A percentile compares a stretch with the other conserved stretches of the same genome.
Conservation (phyloP, 2,113 vertebrate genomes). For the Thymallus thymallus region DNA sequence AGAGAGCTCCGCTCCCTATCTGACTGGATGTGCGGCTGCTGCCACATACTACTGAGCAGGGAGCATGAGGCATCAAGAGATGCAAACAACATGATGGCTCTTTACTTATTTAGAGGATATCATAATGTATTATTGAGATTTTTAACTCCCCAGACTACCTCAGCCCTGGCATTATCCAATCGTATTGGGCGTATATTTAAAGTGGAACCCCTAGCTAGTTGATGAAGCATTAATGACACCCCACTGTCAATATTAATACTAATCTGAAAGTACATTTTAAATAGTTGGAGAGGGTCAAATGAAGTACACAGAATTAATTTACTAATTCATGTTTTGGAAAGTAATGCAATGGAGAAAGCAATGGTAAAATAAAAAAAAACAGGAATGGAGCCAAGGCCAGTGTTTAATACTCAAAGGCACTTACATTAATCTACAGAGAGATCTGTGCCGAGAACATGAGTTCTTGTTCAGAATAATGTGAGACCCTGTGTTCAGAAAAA, state of each 20-base stretch:
- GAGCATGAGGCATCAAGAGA: slow-evolving; percentile 1
- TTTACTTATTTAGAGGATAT: slow-evolving; percentile 35
- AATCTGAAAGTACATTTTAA: slow-evolving; percentile 22
- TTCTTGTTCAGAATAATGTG: background rate
- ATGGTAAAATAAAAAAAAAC: background rate
- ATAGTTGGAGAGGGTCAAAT: slow-evolving; percentile 26
- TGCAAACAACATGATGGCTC: slow-evolving; percentile 22
- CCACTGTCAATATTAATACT: slow-evolving; percentile 21
- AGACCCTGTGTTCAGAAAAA: background rate
- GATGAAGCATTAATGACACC: slow-evolving; percentile 15
- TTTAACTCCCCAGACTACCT: slow-evolving; percentile 1
- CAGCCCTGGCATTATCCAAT: background rate
- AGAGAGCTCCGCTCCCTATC: slow-evolving; percentile 4
- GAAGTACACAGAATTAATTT: slow-evolving; percentile 17
- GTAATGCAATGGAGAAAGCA: background rate
- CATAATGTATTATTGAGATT: slow-evolving; percentile 33
- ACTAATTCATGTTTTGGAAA: background rate
- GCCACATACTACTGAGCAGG: background rate
- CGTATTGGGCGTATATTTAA: background rate
- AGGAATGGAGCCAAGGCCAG: background rate
- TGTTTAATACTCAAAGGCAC: background rate
- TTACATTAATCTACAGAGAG: background rate
- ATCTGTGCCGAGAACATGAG: background rate
- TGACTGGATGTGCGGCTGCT: background rate
- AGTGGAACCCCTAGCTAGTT: background rate